These are phyloP conservation scores for Sisor rabdophorus DNA, from an alignment of 2,113 vertebrate species.

Conservation along the genomic window DNA sequence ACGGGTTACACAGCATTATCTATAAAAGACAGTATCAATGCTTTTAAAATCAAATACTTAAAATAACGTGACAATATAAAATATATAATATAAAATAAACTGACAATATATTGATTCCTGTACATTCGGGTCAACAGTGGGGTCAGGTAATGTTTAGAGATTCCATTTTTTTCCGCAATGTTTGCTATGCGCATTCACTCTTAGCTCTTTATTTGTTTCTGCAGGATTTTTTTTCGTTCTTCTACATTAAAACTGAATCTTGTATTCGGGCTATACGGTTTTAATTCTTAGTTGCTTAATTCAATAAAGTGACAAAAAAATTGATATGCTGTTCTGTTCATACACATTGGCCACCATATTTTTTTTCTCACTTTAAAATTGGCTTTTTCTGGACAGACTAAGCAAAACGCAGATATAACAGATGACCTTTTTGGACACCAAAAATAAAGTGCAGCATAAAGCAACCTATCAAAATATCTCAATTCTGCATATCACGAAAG, in stretches of 20 bases:
- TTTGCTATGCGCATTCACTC: too few species aligned
- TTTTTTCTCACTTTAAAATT: background rate
- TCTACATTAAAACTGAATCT: too few species aligned
- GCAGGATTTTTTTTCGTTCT: too few species aligned
- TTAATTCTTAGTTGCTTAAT: background rate
- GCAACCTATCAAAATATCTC: too few species aligned
- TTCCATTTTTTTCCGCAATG: too few species aligned
- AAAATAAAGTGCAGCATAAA: background rate
- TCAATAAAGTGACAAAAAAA: background rate
- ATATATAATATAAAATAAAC: too few species aligned
- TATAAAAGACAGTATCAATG: constrained; percentile 50
- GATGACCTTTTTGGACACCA: background rate
- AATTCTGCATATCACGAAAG: too few species aligned
- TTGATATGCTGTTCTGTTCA: background rate
- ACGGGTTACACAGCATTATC: constrained; percentile 90
- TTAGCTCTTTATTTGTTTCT: too few species aligned
- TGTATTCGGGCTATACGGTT: background rate
- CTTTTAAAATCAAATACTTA: background rate
- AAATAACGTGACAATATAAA: too few species aligned
- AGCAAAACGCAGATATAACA: background rate
- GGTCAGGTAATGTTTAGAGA: too few species aligned
- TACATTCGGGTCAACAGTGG: too few species aligned
- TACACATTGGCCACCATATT: background rate
- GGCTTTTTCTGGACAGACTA: background rate
- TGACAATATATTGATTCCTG: constrained; percentile 41